A percentile compares a stretch with the other conserved stretches of the same genome.
These are phyloP conservation scores for human DNA, from an alignment of 2,113 vertebrate species.

Conservation along the genomic window DNA sequence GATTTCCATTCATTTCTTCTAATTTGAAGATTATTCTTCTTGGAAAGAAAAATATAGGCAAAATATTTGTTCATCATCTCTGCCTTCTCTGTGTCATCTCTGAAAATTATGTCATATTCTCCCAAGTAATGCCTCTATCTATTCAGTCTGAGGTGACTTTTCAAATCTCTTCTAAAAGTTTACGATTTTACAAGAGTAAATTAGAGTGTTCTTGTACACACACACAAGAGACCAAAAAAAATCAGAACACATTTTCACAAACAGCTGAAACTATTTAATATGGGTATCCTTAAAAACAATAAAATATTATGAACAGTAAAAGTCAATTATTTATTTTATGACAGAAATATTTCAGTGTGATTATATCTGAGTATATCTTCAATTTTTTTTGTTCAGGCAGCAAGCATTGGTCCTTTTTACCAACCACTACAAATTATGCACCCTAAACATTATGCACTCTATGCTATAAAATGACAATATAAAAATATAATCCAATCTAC, in stretches of 20 bases:
- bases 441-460: slow-evolving; percentile 21
- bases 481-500: slow-evolving; percentile 6
- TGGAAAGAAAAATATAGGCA: slow-evolving; percentile 22
- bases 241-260: slow-evolving; percentile 43
- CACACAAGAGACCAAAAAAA: not conserved
- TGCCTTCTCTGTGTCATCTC: not conserved
- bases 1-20: not conserved
- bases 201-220: not conserved
- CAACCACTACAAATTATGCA: not conserved
- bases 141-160: not conserved
- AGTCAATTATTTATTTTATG: slow-evolving; percentile 27
- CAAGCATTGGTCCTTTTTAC: slow-evolving; percentile 50
- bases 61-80: not conserved
- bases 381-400: slow-evolving; percentile 49
- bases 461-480: not conserved
- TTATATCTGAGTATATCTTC: slow-evolving; percentile 36
- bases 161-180: slow-evolving; percentile 6
- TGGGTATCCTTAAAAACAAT: slow-evolving; percentile 47
- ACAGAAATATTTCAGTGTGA: slow-evolving; percentile 47
- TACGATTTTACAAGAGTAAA: slow-evolving; percentile 32
- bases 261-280: slow-evolving; percentile 60
- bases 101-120: not conserved
- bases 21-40: not conserved
- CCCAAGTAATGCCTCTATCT: not conserved
- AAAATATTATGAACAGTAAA: slow-evolving; percentile 53